Percentiles rank a stretch among this genome's conserved stretches.
Conservation (phyloP, 2,888 invertebrate species). For the Euproctis similis region DNA sequence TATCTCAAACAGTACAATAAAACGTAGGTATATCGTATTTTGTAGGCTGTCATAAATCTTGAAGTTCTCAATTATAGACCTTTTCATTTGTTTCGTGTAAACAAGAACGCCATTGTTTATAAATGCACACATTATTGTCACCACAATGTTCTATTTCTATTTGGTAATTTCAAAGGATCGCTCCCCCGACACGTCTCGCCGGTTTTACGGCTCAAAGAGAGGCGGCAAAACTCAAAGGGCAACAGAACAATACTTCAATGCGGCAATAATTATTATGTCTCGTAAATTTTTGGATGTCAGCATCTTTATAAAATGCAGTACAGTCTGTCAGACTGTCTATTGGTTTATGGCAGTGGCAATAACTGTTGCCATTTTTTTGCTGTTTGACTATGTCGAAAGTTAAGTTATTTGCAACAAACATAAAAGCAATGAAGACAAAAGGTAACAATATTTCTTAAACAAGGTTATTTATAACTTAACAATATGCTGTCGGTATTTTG, state of each 20-base stretch:
- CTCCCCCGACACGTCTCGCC: slow-evolving; percentile 12
- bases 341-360: slow-evolving; percentile 28
- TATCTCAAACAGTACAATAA: no score
- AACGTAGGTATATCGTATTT: no score
- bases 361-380: slow-evolving; percentile 13
- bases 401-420: no score
- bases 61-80: no score
- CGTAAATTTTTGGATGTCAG: slow-evolving; percentile 48
- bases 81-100: background rate
- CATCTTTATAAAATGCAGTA: slow-evolving; percentile 21
- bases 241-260: slow-evolving; percentile 63
- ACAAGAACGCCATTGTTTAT: background rate
- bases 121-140: slow-evolving; percentile 3
- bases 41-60: background rate
- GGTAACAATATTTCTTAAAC: no score
- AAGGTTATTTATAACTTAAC: no score
- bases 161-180: slow-evolving; percentile 1
- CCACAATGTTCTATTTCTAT: slow-evolving; percentile 1
- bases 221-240: slow-evolving; percentile 56
- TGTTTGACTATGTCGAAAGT: no score
- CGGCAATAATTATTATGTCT: slow-evolving; percentile 58
- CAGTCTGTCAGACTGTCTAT: slow-evolving; percentile 24
- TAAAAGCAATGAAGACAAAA: no score
- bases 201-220: slow-evolving; percentile 28
- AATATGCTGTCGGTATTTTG: no score